Conservation (phyloP, 2,797 vertebrate species). For the Takifugu ocellatus region DNA sequence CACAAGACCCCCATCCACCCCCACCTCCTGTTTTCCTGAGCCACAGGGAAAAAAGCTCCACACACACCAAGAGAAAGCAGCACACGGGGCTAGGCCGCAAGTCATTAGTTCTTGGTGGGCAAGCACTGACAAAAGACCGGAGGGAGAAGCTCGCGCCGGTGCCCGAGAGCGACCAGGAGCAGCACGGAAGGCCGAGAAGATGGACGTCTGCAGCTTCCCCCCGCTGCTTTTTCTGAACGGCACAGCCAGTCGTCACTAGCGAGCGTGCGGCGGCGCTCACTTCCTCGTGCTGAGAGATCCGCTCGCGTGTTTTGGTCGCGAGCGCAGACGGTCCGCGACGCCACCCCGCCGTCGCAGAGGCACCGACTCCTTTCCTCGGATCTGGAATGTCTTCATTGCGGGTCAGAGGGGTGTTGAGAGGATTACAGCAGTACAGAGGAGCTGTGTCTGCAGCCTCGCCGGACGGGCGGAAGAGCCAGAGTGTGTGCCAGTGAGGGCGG, state of each 20-base stretch:
- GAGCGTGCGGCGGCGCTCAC: not conserved
- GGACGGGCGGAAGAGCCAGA: constrained; percentile 39
- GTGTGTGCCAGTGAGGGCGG: constrained; percentile 7
- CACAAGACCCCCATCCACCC: constrained; percentile 36
- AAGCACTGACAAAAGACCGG: constrained; percentile 69
- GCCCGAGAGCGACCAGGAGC: constrained; percentile 38
- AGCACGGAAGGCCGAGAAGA: constrained; percentile 15
- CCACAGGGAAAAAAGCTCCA: constrained; percentile 49
- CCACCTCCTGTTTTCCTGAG: constrained; percentile 45
- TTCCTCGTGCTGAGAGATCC: not conserved
- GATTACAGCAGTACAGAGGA: constrained; percentile 43
- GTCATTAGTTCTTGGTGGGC: constrained; percentile 69
- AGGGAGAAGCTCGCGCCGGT: constrained; percentile 45
- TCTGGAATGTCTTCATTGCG: constrained; percentile 31
- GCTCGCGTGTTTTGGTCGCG: not conserved
- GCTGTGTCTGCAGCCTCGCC: constrained; percentile 29
- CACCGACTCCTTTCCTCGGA: constrained; percentile 21
- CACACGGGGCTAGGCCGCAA: constrained; percentile 66
- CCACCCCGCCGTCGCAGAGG: not conserved
- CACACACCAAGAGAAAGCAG: constrained; percentile 34
- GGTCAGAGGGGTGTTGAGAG: constrained; percentile 43
- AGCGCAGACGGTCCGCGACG: constrained; percentile 7
- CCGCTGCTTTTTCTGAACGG: too few relatives aligned
- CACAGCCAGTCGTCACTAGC: too few relatives aligned
- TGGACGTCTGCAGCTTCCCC: not conserved